Conservation (phyloP, 2,113 vertebrate species). For the Stegastes partitus region DNA sequence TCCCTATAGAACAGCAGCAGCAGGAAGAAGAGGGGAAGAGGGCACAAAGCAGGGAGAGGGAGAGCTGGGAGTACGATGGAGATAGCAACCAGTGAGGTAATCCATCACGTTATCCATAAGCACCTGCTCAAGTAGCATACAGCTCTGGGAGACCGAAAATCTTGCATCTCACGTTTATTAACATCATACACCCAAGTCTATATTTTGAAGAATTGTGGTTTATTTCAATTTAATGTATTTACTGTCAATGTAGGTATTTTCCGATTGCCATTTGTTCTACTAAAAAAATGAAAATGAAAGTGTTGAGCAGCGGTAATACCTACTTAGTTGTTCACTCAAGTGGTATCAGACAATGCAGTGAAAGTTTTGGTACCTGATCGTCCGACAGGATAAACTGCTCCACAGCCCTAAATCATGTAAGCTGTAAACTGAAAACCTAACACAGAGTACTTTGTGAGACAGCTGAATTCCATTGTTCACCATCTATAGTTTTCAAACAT, state of each 20-base stretch:
- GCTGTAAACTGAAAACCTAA: neutral
- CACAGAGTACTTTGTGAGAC: neutral
- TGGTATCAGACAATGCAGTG: neutral
- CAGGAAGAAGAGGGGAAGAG: slow-evolving; percentile 45
- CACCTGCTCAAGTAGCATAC: slow-evolving; percentile 64
- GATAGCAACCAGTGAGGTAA: slow-evolving; percentile 63
- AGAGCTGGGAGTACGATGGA: slow-evolving; percentile 41
- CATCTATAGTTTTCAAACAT: neutral
- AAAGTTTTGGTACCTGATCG: neutral
- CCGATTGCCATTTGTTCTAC: too few relatives aligned
- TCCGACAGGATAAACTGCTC: neutral
- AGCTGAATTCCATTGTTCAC: neutral
- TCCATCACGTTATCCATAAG: slow-evolving; percentile 69
- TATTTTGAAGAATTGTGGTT: neutral
- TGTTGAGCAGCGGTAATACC: too few relatives aligned
- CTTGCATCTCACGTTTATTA: neutral
- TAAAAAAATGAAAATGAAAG: too few relatives aligned
- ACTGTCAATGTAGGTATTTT: too few relatives aligned
- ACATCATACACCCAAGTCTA: neutral
- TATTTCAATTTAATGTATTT: too few relatives aligned
- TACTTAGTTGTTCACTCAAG: neutral
- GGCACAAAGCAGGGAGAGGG: slow-evolving; percentile 26
- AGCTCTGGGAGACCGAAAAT: slow-evolving; percentile 26
- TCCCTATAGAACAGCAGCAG: slow-evolving; percentile 72
- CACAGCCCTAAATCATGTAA: neutral